Evolutionary conservation across 2,888 invertebrate species (phyloP), one percentile per base, ranked within the genome.

Genomic region (Cephus pygmeus): DNA sequence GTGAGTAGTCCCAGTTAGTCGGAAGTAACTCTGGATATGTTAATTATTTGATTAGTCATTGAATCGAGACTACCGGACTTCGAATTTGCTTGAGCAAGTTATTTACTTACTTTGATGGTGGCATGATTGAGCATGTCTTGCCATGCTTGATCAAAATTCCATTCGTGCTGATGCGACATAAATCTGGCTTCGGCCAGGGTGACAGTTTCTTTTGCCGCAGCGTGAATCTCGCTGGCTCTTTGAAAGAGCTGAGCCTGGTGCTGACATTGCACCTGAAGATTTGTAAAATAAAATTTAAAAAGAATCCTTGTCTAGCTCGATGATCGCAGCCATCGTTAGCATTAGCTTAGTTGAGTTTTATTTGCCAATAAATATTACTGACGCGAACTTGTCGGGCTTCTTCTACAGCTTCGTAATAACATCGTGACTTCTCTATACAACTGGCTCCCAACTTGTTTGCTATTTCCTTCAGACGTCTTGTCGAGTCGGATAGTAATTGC

Each of bases 121-220:
- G 98, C 98, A 93, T 98, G 97, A 92, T 98, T 98, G 81, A 98
- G 94, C 94, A 98, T 97, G 92, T 98, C 98, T 92, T 98, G 98
- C 98, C 98, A 98, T 85, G 98, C 98, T 92, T 96, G 96, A 92
- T 98, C 98, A 91, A 98, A 98, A 91, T 97, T 96, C 94, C 96
- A 95, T 91, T 96, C 96, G 86, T 96, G 94, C 89, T 95, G 95
- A 88, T 96, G 93, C 91, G 90, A 94, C 88, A 93, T 90, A 87
- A 95, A 96, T 82, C 97, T 93, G 90, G 96, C 95, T 91, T 98
- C 98, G 0, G 98, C 98, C 74, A 98, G 91, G 0, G 96, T 95
- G 77, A 98, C 98, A 0, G 98, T 98, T 92, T 98, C 98, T 91
- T 98, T 98, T 0, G 98, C 98, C 1, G 98, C 98, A 73, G 96